Evolutionary conservation across 2,113 vertebrate species (phyloP).

Genomic region (Monarcha castaneiventris): DNA sequence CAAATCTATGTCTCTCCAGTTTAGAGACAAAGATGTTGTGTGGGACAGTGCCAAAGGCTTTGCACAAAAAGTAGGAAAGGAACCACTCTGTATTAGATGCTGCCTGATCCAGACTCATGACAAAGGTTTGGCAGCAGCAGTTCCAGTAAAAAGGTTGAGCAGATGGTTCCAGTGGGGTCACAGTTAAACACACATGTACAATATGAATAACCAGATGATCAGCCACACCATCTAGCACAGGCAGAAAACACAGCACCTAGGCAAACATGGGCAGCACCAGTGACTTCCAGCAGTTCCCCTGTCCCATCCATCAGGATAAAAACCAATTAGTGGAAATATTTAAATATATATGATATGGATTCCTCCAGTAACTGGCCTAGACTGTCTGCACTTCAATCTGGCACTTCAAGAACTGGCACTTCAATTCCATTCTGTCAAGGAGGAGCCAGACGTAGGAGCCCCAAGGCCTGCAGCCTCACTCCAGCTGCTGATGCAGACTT

Average conservation of each 20-base stretch:
- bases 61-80: not conserved
- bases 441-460: not conserved
- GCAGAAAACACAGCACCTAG: not conserved
- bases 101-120: not conserved
- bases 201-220: no score
- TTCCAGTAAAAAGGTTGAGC: not conserved
- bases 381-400: not conserved
- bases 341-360: accelerated
- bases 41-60: not conserved
- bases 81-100: not conserved
- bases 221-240: not conserved
- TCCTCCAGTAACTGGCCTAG: not conserved
- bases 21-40: not conserved
- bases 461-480: not conserved
- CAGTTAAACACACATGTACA: accelerated
- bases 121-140: not conserved
- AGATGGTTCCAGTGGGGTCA: no score
- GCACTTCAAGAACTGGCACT: not conserved
- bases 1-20: not conserved
- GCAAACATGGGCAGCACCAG: not conserved
- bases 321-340: not conserved
- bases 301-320: not conserved
- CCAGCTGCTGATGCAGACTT: not conserved
- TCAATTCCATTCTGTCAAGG: not conserved
- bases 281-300: not conserved